Evolutionary conservation across 1,140 invertebrate species (phyloP).

Genomic region (Drosophila subobscura): DNA sequence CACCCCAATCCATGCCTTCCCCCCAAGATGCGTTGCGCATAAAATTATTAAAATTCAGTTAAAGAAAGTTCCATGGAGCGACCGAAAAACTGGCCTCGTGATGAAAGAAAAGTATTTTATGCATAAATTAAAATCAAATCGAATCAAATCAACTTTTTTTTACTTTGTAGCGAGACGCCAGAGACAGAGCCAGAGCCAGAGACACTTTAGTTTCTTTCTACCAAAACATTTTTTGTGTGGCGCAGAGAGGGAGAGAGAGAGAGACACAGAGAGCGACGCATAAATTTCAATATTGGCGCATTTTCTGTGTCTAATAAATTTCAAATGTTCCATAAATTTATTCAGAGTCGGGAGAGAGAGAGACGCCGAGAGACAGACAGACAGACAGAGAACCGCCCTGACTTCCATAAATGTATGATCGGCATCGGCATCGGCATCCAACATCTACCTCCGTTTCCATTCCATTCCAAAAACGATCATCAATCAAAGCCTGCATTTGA

Average conservation of each 20-base stretch:
- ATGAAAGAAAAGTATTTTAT: conserved; percentile 81
- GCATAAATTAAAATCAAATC: conserved; percentile 82
- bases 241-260: neutral
- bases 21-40: conserved; percentile 61
- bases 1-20: too few species aligned
- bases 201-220: conserved; percentile 36
- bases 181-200: conserved; percentile 5
- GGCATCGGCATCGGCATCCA: conserved; percentile 3
- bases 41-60: conserved; percentile 82
- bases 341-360: conserved; percentile 53
- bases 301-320: conserved; percentile 75
- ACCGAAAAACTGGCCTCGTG: conserved; percentile 56
- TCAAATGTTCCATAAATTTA: conserved; percentile 75
- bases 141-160: conserved; percentile 71
- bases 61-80: conserved; percentile 69
- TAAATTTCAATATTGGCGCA: conserved; percentile 81
- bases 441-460: conserved; percentile 6
- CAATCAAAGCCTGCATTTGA: conserved; percentile 78
- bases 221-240: conserved; percentile 39
- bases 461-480: conserved; percentile 49
- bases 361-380: conserved; percentile 5
- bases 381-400: conserved; percentile 52
- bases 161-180: conserved; percentile 21
- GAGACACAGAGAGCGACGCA: conserved; percentile 44
- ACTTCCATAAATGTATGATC: conserved; percentile 67